Evolutionary conservation across 2,888 invertebrate species (phyloP).

Genomic region (Mesopsocus fuscifrons): DNA sequence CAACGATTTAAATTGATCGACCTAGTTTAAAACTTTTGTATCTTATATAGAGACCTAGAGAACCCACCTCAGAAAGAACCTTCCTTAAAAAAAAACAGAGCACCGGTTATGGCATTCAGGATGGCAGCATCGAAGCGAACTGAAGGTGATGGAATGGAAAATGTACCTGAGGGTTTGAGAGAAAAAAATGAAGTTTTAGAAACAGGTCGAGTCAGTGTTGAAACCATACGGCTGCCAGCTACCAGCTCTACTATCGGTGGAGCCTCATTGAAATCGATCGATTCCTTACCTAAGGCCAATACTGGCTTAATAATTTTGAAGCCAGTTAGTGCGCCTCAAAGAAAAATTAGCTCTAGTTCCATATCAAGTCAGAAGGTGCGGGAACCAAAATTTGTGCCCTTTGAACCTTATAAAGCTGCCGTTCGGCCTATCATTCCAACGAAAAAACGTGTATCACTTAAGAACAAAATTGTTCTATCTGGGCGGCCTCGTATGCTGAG

Average conservation of each 20-base stretch:
- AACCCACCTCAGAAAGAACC: too few relatives aligned
- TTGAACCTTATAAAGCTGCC: constrained; percentile 74
- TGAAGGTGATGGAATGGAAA: constrained; percentile 64
- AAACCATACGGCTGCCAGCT: too few relatives aligned
- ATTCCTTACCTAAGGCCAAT: too few relatives aligned
- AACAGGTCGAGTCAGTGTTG: too few relatives aligned
- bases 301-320: too few relatives aligned
- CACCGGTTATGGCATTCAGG: constrained; percentile 2
- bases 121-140: constrained; percentile 28
- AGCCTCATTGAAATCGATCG: too few relatives aligned
- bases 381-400: constrained; percentile 70
- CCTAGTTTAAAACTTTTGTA: constrained; percentile 31
- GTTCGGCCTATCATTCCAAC: constrained; percentile 52
- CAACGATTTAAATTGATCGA: constrained; percentile 58
- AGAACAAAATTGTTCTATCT: constrained; percentile 14
- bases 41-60: too few relatives aligned
- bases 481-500: constrained; percentile 33
- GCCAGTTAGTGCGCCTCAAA: constrained; percentile 17
- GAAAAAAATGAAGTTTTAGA: too few relatives aligned
- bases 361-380: constrained; percentile 23
- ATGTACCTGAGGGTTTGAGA: too few relatives aligned
- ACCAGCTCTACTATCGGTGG: too few relatives aligned
- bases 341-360: constrained; percentile 22
- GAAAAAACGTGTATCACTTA: constrained; percentile 23
- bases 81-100: too few relatives aligned